A percentile compares a stretch with the other conserved stretches of the same genome.
Evolutionary conservation across 2,797 vertebrate genomes (phyloP).

Genomic region (Protonibea diacanthus): DNA sequence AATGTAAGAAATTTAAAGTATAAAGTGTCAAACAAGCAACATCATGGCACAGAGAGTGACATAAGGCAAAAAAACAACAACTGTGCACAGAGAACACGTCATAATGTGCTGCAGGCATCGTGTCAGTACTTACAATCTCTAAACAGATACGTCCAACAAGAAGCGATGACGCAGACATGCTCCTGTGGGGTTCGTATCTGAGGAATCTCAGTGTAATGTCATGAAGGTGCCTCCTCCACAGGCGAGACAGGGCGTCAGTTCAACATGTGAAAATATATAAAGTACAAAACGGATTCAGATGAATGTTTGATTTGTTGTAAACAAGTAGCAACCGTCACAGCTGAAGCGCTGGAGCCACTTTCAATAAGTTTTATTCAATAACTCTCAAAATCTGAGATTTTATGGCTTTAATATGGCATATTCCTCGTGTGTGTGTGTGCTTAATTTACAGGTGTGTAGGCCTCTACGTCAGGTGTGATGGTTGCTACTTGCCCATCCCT

Average conservation of each 20-base stretch:
- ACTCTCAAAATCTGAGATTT: not conserved
- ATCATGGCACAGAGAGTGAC: conserved; percentile 50
- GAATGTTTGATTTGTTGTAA: not conserved
- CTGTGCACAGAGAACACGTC: not conserved
- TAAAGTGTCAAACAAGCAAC: conserved; percentile 32
- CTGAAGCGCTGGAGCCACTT: not conserved
- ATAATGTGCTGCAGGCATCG: conserved; percentile 44
- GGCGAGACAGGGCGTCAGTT: not conserved
- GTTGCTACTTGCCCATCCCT: not conserved
- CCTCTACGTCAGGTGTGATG: conserved; percentile 2
- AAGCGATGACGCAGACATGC: not conserved
- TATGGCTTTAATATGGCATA: not conserved
- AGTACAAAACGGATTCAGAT: not conserved
- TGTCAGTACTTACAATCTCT: conserved; percentile 10
- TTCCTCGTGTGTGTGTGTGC: not conserved
- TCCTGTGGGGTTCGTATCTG: not conserved
- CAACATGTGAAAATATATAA: conserved; percentile 17
- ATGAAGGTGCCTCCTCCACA: not conserved
- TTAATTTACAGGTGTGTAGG: conserved; percentile 1
- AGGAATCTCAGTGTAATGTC: not conserved
- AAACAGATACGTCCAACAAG: not conserved
- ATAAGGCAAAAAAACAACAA: conserved; percentile 26
- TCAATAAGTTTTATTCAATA: too few species aligned
- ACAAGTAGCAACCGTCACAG: conserved; percentile 11
- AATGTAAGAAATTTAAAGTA: not conserved